Conservation (phyloP, 2,113 vertebrate genomes). For the Nothobranchius kuhntae region DNA sequence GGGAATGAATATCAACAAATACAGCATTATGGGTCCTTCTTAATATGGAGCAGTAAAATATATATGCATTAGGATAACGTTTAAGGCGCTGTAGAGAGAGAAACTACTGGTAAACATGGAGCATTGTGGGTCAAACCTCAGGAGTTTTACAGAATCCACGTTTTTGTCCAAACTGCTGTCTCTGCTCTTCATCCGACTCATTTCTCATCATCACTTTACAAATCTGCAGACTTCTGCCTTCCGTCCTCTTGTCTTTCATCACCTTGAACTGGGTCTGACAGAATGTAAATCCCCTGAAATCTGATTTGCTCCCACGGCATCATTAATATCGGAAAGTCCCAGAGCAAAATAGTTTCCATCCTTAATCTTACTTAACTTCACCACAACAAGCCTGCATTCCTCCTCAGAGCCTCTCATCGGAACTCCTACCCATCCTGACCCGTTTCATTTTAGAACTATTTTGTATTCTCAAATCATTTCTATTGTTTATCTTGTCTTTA, state of each 20-base stretch:
- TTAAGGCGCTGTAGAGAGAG: background rate
- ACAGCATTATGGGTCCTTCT: background rate
- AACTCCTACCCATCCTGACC: conserved; percentile 19
- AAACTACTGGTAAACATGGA: too few species aligned
- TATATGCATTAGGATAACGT: too few species aligned
- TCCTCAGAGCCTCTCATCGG: conserved; percentile 18
- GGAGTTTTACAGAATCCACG: background rate
- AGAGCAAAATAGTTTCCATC: conserved; percentile 34
- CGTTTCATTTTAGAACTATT: too few species aligned
- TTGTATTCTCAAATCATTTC: background rate
- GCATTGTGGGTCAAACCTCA: background rate
- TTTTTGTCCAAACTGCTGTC: background rate
- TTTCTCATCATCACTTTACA: conserved; percentile 11
- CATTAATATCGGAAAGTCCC: conserved; percentile 40
- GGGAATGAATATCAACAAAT: background rate
- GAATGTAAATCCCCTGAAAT: conserved; percentile 15
- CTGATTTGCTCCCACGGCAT: conserved; percentile 15
- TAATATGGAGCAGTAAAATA: too few species aligned
- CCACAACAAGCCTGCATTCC: conserved; percentile 32
- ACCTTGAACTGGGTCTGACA: conserved; percentile 11
- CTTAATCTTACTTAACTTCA: conserved; percentile 37
- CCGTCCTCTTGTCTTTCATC: conserved; percentile 17
- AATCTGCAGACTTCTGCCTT: conserved; percentile 14
- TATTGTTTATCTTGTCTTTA: background rate
- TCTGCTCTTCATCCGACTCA: conserved; percentile 11